Evolutionary conservation across 2,888 invertebrate species (phyloP), one percentile per base, ranked within the genome.

Genomic region (Chorisops tibialis): DNA sequence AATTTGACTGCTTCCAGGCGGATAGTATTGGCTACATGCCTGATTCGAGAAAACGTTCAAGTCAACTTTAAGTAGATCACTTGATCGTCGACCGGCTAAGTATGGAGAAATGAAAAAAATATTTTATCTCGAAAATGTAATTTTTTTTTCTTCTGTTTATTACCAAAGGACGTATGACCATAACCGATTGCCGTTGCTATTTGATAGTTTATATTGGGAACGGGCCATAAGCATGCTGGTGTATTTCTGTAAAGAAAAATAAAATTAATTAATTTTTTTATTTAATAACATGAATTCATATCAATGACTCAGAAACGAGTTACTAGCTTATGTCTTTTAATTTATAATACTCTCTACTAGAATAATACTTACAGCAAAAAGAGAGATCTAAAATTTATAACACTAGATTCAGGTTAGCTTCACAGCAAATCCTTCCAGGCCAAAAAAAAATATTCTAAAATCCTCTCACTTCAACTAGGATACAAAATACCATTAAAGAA

Each of bases 211-310:
- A 49, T 43, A 11, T 43, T 21, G 14, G n/a, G 4, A 5, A 16
- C 24, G 24, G 37, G 50, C 61, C 61, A 61, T 18, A 64, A 21
- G 39, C 64, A 64, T 11, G 64, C 64, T 35, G 58, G 58, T n/a
- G 19, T 37, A 2, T 24, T 18, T 24, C 43, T 43, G 30, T 14
- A 43, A 16, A 21, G 5, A 39, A 39, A n/a, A 5, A 38, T 12
- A 24, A 11, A 50, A 24, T 9, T 37, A 45, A 2, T n/a, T 11
- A 18, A n/a, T 24, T 24, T 2, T 30, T 30, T 7, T 30, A 30
- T 30, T 30, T 30, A 30, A 30, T 30, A 7, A 7, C 5, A 7
- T 30, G 30, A 30, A 30, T 30, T 2, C 1, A n/a, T n/a, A n/a
- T n/a, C n/a, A n/a, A n/a, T n/a, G n/a, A n/a, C n/a, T n/a, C 21